Conservation (phyloP, 2,888 invertebrate genomes). For the Xestia sexstrigata region DNA sequence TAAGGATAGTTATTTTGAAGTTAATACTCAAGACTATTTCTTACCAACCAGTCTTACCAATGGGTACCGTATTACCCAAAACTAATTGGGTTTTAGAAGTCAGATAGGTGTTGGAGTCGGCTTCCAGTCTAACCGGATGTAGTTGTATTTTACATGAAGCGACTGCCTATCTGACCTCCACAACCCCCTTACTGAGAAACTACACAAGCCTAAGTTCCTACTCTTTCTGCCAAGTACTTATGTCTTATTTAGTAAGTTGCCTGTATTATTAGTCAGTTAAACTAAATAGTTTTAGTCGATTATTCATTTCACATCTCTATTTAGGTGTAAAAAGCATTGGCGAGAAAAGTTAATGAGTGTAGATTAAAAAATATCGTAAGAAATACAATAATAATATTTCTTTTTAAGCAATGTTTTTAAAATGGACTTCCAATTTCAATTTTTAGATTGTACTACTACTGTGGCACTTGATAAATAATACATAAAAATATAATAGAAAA, state of each 20-base stretch:
- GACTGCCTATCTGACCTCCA: neutral
- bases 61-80: neutral
- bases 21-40: too few relatives aligned
- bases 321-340: conserved; percentile 66
- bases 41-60: neutral
- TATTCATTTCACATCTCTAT: conserved; percentile 60
- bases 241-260: conserved; percentile 1
- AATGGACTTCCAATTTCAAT: conserved; percentile 56
- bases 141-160: neutral
- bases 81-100: neutral
- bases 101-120: neutral
- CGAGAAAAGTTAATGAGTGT: conserved; percentile 46
- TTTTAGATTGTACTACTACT: conserved; percentile 32
- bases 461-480: neutral
- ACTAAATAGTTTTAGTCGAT: conserved; percentile 53
- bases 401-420: conserved; percentile 45
- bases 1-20: neutral
- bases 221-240: conserved; percentile 4
- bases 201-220: neutral
- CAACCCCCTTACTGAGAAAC: neutral
- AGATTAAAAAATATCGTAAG: conserved; percentile 69
- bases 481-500: neutral
- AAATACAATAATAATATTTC: conserved; percentile 39
- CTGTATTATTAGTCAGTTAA: conserved; percentile 37
- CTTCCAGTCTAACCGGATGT: neutral